Conservation (phyloP, 1,140 invertebrate species). For the Chlorops oryzae region DNA sequence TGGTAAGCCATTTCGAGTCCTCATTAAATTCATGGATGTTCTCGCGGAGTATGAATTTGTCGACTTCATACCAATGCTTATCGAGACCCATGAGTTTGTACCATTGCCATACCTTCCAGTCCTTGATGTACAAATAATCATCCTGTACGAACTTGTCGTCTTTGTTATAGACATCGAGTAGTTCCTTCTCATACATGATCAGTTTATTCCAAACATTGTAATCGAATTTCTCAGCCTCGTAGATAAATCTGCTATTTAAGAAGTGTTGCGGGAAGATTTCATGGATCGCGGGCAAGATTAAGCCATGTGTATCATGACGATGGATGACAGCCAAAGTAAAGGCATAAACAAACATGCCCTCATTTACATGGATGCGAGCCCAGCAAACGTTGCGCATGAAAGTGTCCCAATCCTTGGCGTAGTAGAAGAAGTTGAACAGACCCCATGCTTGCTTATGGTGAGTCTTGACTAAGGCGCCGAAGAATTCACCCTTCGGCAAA, state of each 20-base stretch:
- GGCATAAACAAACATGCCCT: conserved; percentile 56
- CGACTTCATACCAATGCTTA: conserved; percentile 30
- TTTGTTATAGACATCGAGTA: conserved; percentile 58
- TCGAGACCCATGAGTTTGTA: conserved; percentile 44
- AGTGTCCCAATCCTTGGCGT: conserved; percentile 58
- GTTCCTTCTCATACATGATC: conserved; percentile 47
- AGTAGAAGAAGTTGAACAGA: conserved; percentile 56
- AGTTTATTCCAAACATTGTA: conserved; percentile 39
- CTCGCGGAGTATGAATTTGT: conserved; percentile 39
- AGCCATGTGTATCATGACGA: conserved; percentile 53
- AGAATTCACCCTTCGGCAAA: conserved; percentile 42
- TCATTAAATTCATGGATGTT: conserved; percentile 33
- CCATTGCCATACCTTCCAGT: conserved; percentile 45
- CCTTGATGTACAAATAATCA: conserved; percentile 35
- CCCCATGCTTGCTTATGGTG: conserved; percentile 52
- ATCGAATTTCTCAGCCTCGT: conserved; percentile 50
- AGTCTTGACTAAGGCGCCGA: conserved; percentile 29
- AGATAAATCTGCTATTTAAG: conserved; percentile 55
- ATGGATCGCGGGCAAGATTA: conserved; percentile 57
- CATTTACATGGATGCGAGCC: conserved; percentile 56
- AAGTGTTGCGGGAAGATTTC: conserved; percentile 60
- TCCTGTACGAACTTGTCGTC: conserved; percentile 45
- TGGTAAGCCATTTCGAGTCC: conserved; percentile 29
- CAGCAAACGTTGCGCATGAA: conserved; percentile 59
- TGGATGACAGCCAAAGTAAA: conserved; percentile 56